Base-by-base conservation (phyloP, 2,888 invertebrate species). In the Aspidapion aeneum region DNA sequence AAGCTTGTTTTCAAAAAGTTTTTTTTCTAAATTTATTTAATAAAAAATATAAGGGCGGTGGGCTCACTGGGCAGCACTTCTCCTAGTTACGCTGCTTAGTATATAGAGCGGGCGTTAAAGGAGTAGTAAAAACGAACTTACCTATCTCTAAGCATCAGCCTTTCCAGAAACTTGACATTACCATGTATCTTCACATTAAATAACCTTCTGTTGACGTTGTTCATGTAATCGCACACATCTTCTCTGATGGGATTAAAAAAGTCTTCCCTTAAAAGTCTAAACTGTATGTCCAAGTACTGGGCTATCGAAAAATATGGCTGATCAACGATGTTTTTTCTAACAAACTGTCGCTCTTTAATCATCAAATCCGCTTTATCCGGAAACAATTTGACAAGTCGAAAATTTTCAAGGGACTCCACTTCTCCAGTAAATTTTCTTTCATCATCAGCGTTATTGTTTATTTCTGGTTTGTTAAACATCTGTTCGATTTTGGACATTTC, bases 221-320 rank as follows among this genome's bases (percentile, higher is more conserved):
- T 60, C 12, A 71, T 55, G 61, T 72, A 76, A n/a, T 72, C 64
- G 58, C 70, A 66, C 56, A 91, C 83, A 65, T 89, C 90, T 72
- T 87, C 84, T 48, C 90, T 80, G 20, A 95, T 75, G 0, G 94
- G 91, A 18, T 84, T 82, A 35, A 91, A 83, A 74, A 90, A 93
- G 78, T 95, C 94, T 80, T 94, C 93, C 35, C 91, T 80, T 57
- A 94, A 75, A 48, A 94, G 80, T 49, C 89, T 84, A 73, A 91
- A 92, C 70, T 93, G 93, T n/a, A 88, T 81, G 70, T 91, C 90
- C 20, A 95, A 80, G 74, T 95, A 95, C 72, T 92, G 87, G 55
- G 88, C 83, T 1, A 88, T 81, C 72, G 82, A 82, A 1, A 80
- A 74, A 75, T 90, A 93, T 0, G 83, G 80, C 17, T 90, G 90